Base-by-base conservation (phyloP, 2,797 vertebrate genomes). In the Myotis myotis region DNA sequence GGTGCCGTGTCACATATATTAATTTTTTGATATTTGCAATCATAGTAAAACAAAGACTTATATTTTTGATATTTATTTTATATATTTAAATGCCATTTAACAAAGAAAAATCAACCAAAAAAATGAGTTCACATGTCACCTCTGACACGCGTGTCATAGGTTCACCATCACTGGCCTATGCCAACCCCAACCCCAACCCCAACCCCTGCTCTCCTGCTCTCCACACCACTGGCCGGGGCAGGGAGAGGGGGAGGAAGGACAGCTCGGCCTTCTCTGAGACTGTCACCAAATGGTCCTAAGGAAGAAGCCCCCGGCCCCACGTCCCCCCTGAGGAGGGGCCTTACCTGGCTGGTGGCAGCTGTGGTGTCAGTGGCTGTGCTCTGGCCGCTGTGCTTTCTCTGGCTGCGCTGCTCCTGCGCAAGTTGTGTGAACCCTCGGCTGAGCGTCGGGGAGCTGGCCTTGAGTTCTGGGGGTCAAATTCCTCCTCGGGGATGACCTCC, bases 401-500 rank as follows among this genome's bases (percentile, higher is more conserved):
- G 55, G 96, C 89, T 0, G 22, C 38, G 12, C 22, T 97, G 98
- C 96, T 92, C 97, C 97, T 98, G 97, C 97, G 98, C 38, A 94
- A 96, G 98, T 55, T 96, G 87, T 97, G 98, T 94, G 98, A 97
- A 82, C 98, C 97, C 10, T 98, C 95, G 0, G 96, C 98, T 22
- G 99, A 91, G 19, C 98, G 98, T 76, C 97, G 98, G 84, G 99
- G 98, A 75, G 96, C 98, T 0, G 95, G 97, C 4, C 47, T 98
- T 2, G 97, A 98, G 60, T 98, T 87, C 2, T 98, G 98, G 0
- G 98, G 99, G 97, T 99, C 98, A 95, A 99, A 99, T 83, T 99
- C 99, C 98, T 99, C 99, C 96, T 99, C 99, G 0, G 99, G 99
- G 91, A 99, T 98, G 20, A 99, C 97, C 96, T 99, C 99, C 97